Evolutionary conservation across 2,888 invertebrate species (phyloP), one percentile per base, ranked within the genome.

Genomic region (Brenthis hecate): DNA sequence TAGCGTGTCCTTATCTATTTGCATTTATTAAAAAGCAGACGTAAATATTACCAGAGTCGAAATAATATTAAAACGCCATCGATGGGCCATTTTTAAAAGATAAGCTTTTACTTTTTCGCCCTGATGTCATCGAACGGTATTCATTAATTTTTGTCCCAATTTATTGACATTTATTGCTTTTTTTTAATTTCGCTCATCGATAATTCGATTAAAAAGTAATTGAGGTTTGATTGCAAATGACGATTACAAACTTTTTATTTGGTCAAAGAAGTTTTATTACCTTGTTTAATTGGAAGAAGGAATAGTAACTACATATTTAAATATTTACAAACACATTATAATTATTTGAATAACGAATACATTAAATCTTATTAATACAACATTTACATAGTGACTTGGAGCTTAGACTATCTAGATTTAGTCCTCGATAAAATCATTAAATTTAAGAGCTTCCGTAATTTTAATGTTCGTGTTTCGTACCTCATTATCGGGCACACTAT

Each of bases 401-500:
- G 16, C 53, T n/a, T 58, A 62, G 36, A 19, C 36, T 62, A 62
- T 62, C 62, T 62, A 62, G 62, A 53, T 62, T 62, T 53, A 16
- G 60, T 60, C 2, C 6, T 62, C 51, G 62, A 62, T 62, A 62
- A 62, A 19, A 51, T 77, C 77, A 80, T 81, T 80, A 80, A 77
- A 77, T 76, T 77, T 67, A 72, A 77, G 73, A 74, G 72, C 78
- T 56, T 81, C 78, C 77, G 78, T 73, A 73, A 77, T 76, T 78
- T 78, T 77, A 78, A 71, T 68, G 76, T 80, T 80, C 81, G 79
- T 82, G 82, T 76, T 78, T 60, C 74, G 74, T 75, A 73, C 77
- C 78, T 80, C 81, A 84, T 83, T 83, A 81, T 51, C 14, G 32
- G 53, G 19, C 4, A 36, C 5, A 8, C 36, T 51, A 54, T 36